Conservation (phyloP, 1,140 invertebrate genomes). For the Hycleus phaleratus region DNA sequence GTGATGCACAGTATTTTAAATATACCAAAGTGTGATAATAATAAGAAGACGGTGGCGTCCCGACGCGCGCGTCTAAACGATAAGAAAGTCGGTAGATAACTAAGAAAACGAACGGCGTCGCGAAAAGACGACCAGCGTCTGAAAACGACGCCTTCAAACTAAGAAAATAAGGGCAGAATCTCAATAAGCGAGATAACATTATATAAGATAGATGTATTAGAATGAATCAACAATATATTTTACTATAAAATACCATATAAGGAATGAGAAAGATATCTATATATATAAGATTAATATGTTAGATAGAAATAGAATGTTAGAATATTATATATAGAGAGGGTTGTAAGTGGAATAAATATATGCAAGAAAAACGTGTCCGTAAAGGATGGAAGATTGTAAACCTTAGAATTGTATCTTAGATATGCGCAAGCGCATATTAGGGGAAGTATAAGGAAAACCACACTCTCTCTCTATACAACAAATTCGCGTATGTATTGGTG, state of each 20-base stretch:
- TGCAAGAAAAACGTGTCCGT: constrained; percentile 29
- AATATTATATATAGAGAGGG: constrained; percentile 21
- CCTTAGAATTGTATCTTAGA: constrained; percentile 40
- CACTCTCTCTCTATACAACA: no score
- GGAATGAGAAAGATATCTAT: constrained; percentile 27
- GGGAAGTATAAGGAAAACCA: constrained; percentile 31
- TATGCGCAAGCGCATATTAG: constrained; percentile 28
- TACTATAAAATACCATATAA: constrained; percentile 2
- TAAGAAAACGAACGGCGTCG: constrained; percentile 39
- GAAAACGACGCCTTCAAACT: constrained; percentile 39
- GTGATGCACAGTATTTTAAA: no score
- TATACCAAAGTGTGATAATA: no score
- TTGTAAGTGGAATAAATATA: constrained; percentile 26
- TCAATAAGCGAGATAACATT: constrained; percentile 26
- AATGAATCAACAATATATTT: constrained; percentile 22
- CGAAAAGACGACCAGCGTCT: constrained; percentile 39
- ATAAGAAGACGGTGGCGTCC: constrained; percentile 4
- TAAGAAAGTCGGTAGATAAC: constrained; percentile 35
- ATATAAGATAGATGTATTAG: constrained; percentile 30
- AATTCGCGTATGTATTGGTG: no score
- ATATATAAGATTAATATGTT: constrained; percentile 30
- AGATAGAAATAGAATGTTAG: constrained; percentile 18
- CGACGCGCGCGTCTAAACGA: constrained; percentile 28
- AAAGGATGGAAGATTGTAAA: constrained; percentile 20
- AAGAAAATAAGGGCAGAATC: constrained; percentile 39